Base-by-base conservation (phyloP, 2,888 invertebrate species). In the Spilosoma lubricipeda region DNA sequence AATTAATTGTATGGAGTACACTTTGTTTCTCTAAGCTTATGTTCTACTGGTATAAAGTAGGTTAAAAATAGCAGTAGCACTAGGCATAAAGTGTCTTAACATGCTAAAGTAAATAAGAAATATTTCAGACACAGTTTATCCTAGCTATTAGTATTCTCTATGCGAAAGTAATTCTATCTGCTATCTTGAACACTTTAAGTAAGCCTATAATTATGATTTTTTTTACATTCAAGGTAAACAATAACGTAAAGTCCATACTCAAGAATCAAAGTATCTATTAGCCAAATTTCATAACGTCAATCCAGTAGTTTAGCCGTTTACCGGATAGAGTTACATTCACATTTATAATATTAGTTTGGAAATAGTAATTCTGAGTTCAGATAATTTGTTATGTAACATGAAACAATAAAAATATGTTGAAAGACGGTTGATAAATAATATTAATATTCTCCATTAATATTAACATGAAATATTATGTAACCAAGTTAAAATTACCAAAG, bases 401-500 rank as follows among this genome's bases (percentile, higher is more conserved):
- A 27, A 59, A 27, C n/a, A 15, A 13, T 52, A 52, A n/a, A n/a
- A n/a, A 52, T n/a, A n/a, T 52, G 30, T 69, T 59, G 30, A 15
- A 33, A 63, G 33, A 36, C 27, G 45, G 64, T 48, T 69, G 3
- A 75, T n/a, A 45, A 64, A 27, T 73, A 74, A 77, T n/a, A n/a
- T 77, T 56, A 68, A 68, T 77, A 73, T 74, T 70, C 63, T 74
- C 42, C 77, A 18, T 67, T 36, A 68, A 67, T 79, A 74, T 64
- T 69, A 67, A 74, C 70, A 72, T 48, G 42, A 67, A 73, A 76
- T 73, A 71, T 75, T 74, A 78, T 63, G 71, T 74, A 64, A 68
- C 42, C 27, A 73, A 78, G 45, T 67, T 77, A 66, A 77, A 78
- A 77, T 39, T 71, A 67, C 69, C 72, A 79, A 71, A 59, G 70